A percentile compares a stretch with the other conserved stretches of the same genome.
Evolutionary conservation across 2,888 invertebrate species (phyloP).

Genomic region (Stictocephala bisonia): DNA sequence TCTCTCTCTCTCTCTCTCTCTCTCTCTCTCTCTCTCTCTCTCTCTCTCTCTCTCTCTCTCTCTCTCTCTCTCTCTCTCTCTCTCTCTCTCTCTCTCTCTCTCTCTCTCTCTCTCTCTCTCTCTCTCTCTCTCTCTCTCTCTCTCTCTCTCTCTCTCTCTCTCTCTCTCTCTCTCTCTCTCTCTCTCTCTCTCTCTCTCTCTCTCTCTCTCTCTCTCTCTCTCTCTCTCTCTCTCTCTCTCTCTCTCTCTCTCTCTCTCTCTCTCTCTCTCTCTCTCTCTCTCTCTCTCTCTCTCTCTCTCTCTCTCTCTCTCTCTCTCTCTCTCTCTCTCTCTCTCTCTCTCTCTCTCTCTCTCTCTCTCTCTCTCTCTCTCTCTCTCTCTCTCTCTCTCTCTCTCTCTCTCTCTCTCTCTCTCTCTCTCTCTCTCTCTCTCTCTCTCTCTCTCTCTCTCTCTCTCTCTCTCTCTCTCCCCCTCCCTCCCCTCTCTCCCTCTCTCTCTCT

Average conservation of each 20-base stretch:
- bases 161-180: slow-evolving; percentile 46
- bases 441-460: not conserved
- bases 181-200: slow-evolving; percentile 18
- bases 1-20: slow-evolving; percentile 31
- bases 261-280: slow-evolving; percentile 10
- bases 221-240: slow-evolving; percentile 56
- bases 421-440: not conserved
- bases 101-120: slow-evolving; percentile 46
- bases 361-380: not conserved
- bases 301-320: not conserved
- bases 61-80: slow-evolving; percentile 46
- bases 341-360: slow-evolving; percentile 35
- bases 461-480: not conserved
- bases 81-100: slow-evolving; percentile 57
- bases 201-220: slow-evolving; percentile 32
- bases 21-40: slow-evolving; percentile 56
- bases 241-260: slow-evolving; percentile 43
- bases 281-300: not conserved
- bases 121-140: slow-evolving; percentile 48
- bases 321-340: slow-evolving; percentile 24
- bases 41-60: slow-evolving; percentile 36
- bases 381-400: not conserved
- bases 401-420: slow-evolving; percentile 28
- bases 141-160: slow-evolving; percentile 14
- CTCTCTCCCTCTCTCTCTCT: not conserved